phyloP scores from a whole-genome alignment of 2,888 invertebrate genomes.

The Atrina japonica region DNA sequence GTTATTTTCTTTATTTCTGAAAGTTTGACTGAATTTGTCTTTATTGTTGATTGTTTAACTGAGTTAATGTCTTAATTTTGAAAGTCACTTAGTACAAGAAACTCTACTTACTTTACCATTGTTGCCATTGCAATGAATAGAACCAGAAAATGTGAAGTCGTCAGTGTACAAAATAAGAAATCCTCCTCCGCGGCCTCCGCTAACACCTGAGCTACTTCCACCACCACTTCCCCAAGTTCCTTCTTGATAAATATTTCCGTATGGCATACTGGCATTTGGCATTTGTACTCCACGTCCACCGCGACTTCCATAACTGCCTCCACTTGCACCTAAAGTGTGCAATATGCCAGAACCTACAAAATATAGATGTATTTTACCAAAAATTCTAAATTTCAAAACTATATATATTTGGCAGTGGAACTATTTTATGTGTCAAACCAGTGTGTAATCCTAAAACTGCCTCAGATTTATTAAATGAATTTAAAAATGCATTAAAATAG shows the following conservation, averaged over 20 bases:
- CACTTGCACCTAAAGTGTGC: conserved; percentile 52
- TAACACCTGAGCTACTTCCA: conserved; percentile 45
- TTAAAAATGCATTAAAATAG: neutral
- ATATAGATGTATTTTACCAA: no score
- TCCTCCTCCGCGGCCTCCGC: conserved; percentile 68
- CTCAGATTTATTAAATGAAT: neutral
- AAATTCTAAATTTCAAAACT: no score
- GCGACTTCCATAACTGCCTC: conserved; percentile 63
- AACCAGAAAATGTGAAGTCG: conserved; percentile 43
- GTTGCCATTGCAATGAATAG: conserved; percentile 48
- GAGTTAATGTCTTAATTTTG: no score
- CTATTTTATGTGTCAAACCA: no score
- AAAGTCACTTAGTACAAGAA: no score
- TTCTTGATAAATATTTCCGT: conserved; percentile 56
- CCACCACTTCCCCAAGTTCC: conserved; percentile 68
- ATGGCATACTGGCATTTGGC: conserved; percentile 46
- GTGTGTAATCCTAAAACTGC: neutral
- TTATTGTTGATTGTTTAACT: no score
- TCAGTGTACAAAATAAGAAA: conserved; percentile 42
- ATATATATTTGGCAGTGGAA: no score
- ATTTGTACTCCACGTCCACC: conserved; percentile 56
- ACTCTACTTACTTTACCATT: conserved; percentile 50
- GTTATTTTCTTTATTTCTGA: no score
- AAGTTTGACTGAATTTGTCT: no score
- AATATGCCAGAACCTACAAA: conserved; percentile 47